These are phyloP conservation scores for Neoascia interrupta DNA, from an alignment of 2,888 invertebrate species.

Conservation along the genomic window DNA sequence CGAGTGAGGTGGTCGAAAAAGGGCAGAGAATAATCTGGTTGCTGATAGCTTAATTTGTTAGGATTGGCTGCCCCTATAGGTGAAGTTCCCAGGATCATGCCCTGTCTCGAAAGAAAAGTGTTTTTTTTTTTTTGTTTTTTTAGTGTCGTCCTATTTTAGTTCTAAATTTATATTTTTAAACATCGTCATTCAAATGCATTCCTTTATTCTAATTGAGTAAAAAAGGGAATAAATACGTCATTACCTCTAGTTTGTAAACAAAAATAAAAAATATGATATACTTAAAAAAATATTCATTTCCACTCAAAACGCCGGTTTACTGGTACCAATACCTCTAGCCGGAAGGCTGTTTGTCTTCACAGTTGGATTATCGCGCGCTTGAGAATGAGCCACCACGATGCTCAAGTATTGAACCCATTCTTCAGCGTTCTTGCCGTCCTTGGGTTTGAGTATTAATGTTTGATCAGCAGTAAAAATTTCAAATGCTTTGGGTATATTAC, in stretches of 20 bases:
- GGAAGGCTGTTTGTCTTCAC: constrained; percentile 80
- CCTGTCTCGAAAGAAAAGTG: no score
- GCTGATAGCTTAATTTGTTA: no score
- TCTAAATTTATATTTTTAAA: no score
- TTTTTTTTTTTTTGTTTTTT: no score
- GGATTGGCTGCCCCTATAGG: no score
- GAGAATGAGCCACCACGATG: constrained; percentile 91
- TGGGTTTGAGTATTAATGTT: constrained; percentile 94
- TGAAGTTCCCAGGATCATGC: no score
- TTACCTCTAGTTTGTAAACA: constrained; percentile 26
- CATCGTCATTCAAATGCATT: no score
- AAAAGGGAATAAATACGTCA: constrained; percentile 42
- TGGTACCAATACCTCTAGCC: constrained; percentile 78
- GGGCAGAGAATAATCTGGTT: no score
- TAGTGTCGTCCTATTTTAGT: no score
- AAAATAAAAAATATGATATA: no score
- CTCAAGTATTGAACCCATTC: constrained; percentile 97
- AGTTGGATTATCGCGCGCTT: constrained; percentile 79
- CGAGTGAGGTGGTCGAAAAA: no score
- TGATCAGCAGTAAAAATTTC: constrained; percentile 97
- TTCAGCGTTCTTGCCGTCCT: constrained; percentile 95
- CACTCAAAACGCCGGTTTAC: constrained; percentile 77
- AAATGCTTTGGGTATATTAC: constrained; percentile 96
- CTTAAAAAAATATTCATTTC: neutral
- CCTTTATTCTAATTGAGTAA: no score